Conservation (phyloP, 2,888 invertebrate species). For the Calliopum simillimum region DNA sequence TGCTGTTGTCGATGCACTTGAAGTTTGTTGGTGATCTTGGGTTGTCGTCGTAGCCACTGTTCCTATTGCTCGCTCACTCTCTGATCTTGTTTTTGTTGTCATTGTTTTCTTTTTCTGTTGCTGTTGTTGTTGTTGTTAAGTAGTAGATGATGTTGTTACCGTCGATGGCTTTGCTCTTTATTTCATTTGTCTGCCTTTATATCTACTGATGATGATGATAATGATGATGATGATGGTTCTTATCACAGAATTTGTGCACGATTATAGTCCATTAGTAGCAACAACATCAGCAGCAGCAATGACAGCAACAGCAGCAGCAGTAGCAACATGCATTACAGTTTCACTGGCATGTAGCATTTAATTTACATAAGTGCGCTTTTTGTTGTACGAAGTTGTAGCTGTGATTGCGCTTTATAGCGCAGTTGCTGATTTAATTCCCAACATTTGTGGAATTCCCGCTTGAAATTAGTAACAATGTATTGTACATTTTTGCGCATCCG, state of each 20-base stretch:
- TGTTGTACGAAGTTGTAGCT: no score
- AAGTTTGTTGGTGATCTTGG: no score
- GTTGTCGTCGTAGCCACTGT: no score
- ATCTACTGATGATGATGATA: constrained; percentile 15
- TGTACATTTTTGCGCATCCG: no score
- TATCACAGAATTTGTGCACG: constrained; percentile 43
- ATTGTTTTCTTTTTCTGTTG: neutral
- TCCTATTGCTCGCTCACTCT: neutral
- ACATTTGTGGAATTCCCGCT: no score
- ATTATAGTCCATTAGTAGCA: constrained; percentile 47
- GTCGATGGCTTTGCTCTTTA: neutral
- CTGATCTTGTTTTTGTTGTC: neutral
- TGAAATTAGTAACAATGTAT: no score
- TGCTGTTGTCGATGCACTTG: no score
- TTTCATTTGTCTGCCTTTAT: neutral
- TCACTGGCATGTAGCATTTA: no score
- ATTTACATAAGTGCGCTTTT: no score
- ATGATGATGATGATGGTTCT: constrained; percentile 35
- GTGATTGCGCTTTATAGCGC: no score
- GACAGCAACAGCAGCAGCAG: constrained; percentile 39
- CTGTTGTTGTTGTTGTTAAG: neutral
- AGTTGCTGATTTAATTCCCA: no score
- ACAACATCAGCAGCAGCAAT: constrained; percentile 41
- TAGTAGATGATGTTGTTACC: neutral
- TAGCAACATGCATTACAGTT: constrained; percentile 6